phyloP scores from a whole-genome alignment of 1,140 invertebrate species.

The Pseudachorutes palmiensis region DNA sequence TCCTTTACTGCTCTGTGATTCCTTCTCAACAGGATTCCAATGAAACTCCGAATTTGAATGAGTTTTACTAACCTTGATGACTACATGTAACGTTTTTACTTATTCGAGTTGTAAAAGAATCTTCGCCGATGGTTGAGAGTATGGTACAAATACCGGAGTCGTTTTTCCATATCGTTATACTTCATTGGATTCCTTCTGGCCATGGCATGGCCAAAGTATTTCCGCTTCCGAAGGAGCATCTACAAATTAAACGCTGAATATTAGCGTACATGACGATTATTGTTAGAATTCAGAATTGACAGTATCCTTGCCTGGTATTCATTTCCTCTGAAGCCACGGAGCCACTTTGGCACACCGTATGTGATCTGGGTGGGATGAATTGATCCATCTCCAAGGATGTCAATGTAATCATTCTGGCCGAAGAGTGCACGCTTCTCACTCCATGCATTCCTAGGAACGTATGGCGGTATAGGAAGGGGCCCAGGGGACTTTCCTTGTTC shows the following conservation, averaged over 20 bases:
- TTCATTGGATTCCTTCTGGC: conserved; percentile 60
- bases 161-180: conserved; percentile 62
- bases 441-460: conserved; percentile 67
- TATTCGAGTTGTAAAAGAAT: background rate
- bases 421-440: conserved; percentile 65
- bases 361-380: conserved; percentile 72
- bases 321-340: conserved; percentile 75
- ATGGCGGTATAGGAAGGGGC: conserved; percentile 59
- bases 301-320: conserved; percentile 59
- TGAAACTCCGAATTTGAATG: too few relatives aligned
- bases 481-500: too few relatives aligned
- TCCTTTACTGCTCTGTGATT: too few relatives aligned
- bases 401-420: conserved; percentile 95
- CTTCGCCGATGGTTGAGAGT: conserved; percentile 53
- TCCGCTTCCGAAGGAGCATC: conserved; percentile 61
- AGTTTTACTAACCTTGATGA: too few relatives aligned
- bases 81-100: too few relatives aligned
- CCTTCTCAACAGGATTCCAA: too few relatives aligned
- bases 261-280: too few relatives aligned
- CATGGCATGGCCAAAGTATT: conserved; percentile 53
- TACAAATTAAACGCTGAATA: too few relatives aligned
- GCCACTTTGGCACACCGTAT: conserved; percentile 74
- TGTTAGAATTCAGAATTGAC: background rate
- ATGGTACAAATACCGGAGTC: conserved; percentile 63
- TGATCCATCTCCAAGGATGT: conserved; percentile 75